A percentile compares a stretch with the other conserved stretches of the same genome.
phyloP scores from a whole-genome alignment of 2,113 vertebrate genomes.

The Cyphomyrus plagiostoma region DNA sequence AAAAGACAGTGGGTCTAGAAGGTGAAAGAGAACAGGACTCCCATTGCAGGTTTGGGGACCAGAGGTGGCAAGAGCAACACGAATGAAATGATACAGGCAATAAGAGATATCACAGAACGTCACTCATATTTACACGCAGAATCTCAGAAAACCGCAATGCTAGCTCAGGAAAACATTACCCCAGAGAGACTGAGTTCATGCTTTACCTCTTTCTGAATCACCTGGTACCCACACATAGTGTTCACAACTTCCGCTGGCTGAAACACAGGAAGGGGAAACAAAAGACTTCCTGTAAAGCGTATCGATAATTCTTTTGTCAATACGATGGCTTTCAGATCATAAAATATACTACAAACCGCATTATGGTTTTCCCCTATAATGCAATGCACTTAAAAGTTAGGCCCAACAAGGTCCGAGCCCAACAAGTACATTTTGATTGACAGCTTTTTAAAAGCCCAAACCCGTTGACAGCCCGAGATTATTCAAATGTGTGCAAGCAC shows the following conservation, averaged over 20 bases:
- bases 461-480: too few relatives aligned
- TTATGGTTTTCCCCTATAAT: neutral
- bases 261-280: slow-evolving; percentile 27
- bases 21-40: neutral
- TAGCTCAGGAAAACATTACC: neutral
- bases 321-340: neutral
- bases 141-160: neutral
- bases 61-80: neutral
- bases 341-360: neutral
- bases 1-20: neutral
- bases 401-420: too few relatives aligned
- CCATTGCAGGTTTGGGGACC: neutral
- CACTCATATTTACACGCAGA: neutral
- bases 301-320: neutral
- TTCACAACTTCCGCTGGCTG: slow-evolving; percentile 62
- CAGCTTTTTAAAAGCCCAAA: too few relatives aligned
- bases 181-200: neutral
- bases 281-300: neutral
- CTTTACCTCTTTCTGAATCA: slow-evolving; percentile 48
- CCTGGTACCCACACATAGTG: slow-evolving; percentile 59
- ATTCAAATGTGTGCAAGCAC: too few relatives aligned
- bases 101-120: neutral
- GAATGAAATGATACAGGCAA: neutral
- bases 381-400: neutral
- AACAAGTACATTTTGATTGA: too few relatives aligned